phyloP scores from a whole-genome alignment of 2,113 vertebrate genomes.

The Erpornis zantholeuca region DNA sequence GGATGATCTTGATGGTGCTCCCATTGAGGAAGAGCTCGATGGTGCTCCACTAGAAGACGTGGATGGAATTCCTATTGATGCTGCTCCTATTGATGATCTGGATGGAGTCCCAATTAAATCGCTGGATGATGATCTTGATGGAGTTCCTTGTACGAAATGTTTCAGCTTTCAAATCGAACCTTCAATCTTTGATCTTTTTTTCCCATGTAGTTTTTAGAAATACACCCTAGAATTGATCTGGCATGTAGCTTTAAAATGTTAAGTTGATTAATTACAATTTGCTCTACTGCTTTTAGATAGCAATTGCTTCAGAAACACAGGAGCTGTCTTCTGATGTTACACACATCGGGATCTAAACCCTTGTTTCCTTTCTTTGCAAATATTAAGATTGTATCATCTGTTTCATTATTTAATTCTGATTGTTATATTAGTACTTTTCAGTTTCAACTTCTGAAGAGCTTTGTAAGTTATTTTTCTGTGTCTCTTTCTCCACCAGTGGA shows the following conservation, averaged over 20 bases:
- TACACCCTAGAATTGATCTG: neutral
- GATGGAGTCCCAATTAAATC: conserved; percentile 94
- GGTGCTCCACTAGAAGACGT: conserved; percentile 89
- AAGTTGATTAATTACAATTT: neutral
- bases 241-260: neutral
- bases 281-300: neutral
- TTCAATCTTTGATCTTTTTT: neutral
- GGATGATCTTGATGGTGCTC: conserved; percentile 94
- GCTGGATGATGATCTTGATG: conserved; percentile 95
- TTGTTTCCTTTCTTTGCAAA: neutral
- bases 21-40: conserved; percentile 92
- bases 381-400: neutral
- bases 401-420: neutral
- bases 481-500: conserved; percentile 71
- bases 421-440: neutral
- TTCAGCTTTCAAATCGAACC: neutral
- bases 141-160: conserved; percentile 86
- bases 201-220: neutral
- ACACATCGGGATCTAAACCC: neutral
- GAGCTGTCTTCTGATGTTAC: neutral
- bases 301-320: neutral
- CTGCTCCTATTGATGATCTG: conserved; percentile 87
- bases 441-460: neutral
- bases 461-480: neutral
- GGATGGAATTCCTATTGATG: conserved; percentile 92